Base-by-base conservation (phyloP, 2,113 vertebrate genomes). In the Psittacula cyanocephala region DNA sequence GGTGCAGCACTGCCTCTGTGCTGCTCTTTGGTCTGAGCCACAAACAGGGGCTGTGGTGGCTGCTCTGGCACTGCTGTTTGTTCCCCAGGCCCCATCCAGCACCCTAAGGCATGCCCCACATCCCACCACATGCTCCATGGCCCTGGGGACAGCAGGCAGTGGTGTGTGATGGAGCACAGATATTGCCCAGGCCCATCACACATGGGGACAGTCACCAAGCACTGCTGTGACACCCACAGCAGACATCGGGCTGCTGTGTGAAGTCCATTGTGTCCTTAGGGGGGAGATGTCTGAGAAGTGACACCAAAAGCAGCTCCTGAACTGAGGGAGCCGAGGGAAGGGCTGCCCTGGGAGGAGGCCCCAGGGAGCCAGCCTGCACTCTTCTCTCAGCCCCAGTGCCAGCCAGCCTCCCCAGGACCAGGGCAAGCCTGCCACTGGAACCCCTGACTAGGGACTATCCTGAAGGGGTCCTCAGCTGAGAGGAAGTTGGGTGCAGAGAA, bases 401-500 rank as follows among this genome's bases (percentile, higher is more conserved):
- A 6, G 33, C 15, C 13, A 5, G 72, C 39, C 50, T 52, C 33
- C 33, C 43, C 2, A 13, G 46, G 6, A 17, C 22, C 31, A 3
- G 41, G 22, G 50, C 59, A 13, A 19, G 50, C 71, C 75, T 57
- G 49, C 17, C 9, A 5, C 55, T 1, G 28, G 12, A 35, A 39
- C 20, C 65, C 43, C 37, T 24, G 63, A 5, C 27, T 3, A 1
- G 35, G 7, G 20, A 3, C 5, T 1, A 5, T 2, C 11, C 71
- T 22, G 24, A 10, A 0, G 3, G n/a, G 49, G n/a, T 52, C n/a
- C 86, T 7, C 19, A 16, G 68, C 74, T 64, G 17, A 35, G 24
- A 11, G 1, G 3, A 35, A n/a, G 67, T 3, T 0, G 0, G 77
- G 46, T 33, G 43, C 3, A 3, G 16, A 35, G 41, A 67, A 22